A percentile compares a stretch with the other conserved stretches of the same genome.
phyloP scores from a whole-genome alignment of 2,797 vertebrate species.

The Phrynocephalus forsythii region DNA sequence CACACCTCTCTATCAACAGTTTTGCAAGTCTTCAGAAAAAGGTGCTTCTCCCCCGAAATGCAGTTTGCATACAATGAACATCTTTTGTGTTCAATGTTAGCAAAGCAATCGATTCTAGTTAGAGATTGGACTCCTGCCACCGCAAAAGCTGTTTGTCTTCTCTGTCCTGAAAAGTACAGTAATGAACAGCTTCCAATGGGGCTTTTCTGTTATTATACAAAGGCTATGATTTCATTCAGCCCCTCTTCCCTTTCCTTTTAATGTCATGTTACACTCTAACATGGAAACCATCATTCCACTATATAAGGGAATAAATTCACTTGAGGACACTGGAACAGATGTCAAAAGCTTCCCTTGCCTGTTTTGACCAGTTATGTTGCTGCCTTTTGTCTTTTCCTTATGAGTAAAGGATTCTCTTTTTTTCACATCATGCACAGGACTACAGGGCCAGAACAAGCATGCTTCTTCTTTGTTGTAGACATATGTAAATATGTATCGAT shows the following conservation, averaged over 20 bases:
- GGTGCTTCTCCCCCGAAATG: constrained; percentile 58
- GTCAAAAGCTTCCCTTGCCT: constrained; percentile 28
- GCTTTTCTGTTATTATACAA: constrained; percentile 60
- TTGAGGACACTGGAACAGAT: constrained; percentile 40
- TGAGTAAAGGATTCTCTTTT: constrained; percentile 1
- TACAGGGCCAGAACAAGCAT: accelerated
- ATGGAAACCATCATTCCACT: constrained; percentile 48
- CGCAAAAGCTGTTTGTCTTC: constrained; percentile 69
- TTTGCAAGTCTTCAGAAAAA: constrained; percentile 69
- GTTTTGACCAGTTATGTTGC: neutral
- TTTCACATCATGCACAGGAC: neutral
- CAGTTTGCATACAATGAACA: constrained; percentile 83
- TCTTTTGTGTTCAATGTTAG: constrained; percentile 80
- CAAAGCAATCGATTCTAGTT: constrained; percentile 81
- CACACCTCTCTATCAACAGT: constrained; percentile 55
- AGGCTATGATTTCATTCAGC: constrained; percentile 53
- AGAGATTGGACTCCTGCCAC: constrained; percentile 79
- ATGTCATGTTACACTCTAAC: constrained; percentile 41
- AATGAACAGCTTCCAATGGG: constrained; percentile 65
- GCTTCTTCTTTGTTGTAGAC: neutral
- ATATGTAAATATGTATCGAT: neutral
- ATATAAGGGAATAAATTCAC: constrained; percentile 48
- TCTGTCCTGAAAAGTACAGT: constrained; percentile 68
- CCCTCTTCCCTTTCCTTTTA: constrained; percentile 5
- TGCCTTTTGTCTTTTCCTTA: constrained; percentile 2